These are phyloP conservation scores for Epicauta chinensis DNA, from an alignment of 1,140 invertebrate genomes.

Conservation along the genomic window DNA sequence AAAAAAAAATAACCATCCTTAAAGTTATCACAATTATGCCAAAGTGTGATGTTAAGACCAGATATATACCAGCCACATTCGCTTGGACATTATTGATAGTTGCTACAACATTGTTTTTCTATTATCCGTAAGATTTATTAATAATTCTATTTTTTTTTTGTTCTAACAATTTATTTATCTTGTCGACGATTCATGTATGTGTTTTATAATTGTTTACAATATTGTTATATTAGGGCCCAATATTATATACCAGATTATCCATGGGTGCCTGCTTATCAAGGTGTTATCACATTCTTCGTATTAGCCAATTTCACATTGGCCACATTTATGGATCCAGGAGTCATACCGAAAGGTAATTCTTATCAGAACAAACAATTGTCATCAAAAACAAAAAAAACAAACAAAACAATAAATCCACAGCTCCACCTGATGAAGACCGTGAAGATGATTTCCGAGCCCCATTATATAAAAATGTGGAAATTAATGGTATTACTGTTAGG, in stretches of 20 bases:
- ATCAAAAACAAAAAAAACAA: conserved; percentile 8
- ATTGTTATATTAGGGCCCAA: conserved; percentile 63
- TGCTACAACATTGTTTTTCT: conserved; percentile 90
- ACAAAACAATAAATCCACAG: conserved; percentile 47
- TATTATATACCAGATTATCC: conserved; percentile 74
- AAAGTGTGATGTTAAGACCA: conserved; percentile 88
- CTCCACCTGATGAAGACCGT: conserved; percentile 90
- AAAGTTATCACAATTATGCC: conserved; percentile 59
- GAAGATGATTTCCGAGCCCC: conserved; percentile 97
- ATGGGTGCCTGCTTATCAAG: conserved; percentile 90
- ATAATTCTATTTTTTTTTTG: neutral
- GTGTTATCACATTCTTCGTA: conserved; percentile 92
- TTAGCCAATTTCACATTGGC: conserved; percentile 96
- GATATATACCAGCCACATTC: conserved; percentile 92
- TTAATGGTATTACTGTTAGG: conserved; percentile 94
- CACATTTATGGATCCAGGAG: conserved; percentile 98
- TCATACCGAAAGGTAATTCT: conserved; percentile 92
- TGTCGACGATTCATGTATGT: conserved; percentile 23
- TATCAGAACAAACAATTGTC: no score
- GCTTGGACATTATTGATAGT: conserved; percentile 89
- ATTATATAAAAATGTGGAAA: conserved; percentile 96
- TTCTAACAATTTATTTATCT: neutral
- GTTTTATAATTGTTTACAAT: conserved; percentile 20
- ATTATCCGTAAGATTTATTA: conserved; percentile 82
- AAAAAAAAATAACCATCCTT: no score